Evolutionary conservation across 2,113 vertebrate species (phyloP).

Genomic region (Helogale parvula): DNA sequence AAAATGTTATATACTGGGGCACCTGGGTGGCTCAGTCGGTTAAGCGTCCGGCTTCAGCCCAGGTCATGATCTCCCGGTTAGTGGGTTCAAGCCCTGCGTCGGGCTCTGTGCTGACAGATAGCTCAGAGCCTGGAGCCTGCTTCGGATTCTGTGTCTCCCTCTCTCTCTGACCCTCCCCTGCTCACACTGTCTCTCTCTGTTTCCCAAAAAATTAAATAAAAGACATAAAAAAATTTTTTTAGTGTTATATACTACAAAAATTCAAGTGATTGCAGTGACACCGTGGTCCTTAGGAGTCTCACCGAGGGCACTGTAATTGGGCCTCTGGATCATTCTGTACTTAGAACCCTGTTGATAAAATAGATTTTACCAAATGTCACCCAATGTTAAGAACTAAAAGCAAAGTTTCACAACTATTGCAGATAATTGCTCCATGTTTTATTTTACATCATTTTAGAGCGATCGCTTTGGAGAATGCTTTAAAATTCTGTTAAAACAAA

Average conservation of each 20-base stretch:
- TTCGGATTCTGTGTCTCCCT: too few relatives aligned
- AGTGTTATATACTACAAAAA: neutral
- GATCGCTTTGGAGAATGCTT: neutral
- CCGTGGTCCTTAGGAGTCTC: neutral
- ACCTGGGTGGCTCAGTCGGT: too few relatives aligned
- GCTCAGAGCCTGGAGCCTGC: too few relatives aligned
- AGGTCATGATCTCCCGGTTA: too few relatives aligned
- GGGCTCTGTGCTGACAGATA: too few relatives aligned
- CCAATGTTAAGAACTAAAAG: neutral
- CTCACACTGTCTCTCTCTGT: too few relatives aligned
- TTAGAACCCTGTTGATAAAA: conserved; percentile 31
- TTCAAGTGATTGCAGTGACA: neutral
- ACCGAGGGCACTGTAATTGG: neutral
- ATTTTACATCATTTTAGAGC: conserved; percentile 34
- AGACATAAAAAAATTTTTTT: too few relatives aligned
- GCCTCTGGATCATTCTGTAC: neutral
- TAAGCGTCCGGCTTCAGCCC: too few relatives aligned
- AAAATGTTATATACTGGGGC: neutral
- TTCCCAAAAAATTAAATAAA: too few relatives aligned
- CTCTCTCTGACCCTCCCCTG: too few relatives aligned
- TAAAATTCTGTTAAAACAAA: neutral
- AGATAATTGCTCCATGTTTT: neutral
- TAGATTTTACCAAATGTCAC: neutral
- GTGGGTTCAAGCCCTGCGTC: too few relatives aligned
- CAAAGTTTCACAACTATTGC: neutral